Percentiles rank a stretch among this genome's conserved stretches.
phyloP scores from a whole-genome alignment of 2,888 invertebrate genomes.

The Micoletzkya japonica region DNA sequence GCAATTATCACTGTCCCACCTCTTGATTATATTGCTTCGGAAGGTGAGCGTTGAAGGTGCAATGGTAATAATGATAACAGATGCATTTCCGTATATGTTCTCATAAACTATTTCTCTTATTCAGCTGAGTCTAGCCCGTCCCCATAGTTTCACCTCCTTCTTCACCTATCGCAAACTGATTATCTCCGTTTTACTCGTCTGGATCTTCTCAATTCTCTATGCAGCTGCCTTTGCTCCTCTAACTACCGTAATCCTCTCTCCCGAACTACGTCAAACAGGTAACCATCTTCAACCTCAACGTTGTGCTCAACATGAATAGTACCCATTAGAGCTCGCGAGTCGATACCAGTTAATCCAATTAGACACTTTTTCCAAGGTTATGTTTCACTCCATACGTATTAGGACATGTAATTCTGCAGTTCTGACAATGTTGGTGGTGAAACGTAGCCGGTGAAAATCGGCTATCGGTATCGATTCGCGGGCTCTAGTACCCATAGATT shows the following conservation, averaged over 20 bases:
- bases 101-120: slow-evolving; percentile 20
- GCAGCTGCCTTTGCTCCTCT: slow-evolving; percentile 43
- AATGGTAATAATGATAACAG: too few relatives aligned
- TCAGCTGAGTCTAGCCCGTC: slow-evolving; percentile 46
- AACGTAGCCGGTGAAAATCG: too few relatives aligned
- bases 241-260: slow-evolving; percentile 41
- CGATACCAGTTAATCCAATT: too few relatives aligned
- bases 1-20: slow-evolving; percentile 46
- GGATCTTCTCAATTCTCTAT: slow-evolving; percentile 42
- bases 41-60: slow-evolving; percentile 35
- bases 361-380: too few relatives aligned
- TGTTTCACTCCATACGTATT: too few relatives aligned
- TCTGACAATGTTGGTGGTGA: too few relatives aligned
- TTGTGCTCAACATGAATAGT: too few relatives aligned
- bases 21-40: slow-evolving; percentile 43
- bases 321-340: too few relatives aligned
- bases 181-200: slow-evolving; percentile 33
- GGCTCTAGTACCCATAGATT: too few relatives aligned
- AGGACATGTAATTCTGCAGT: too few relatives aligned
- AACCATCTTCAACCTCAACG: neutral
- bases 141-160: slow-evolving; percentile 44
- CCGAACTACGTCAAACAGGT: slow-evolving; percentile 6
- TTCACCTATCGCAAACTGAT: slow-evolving; percentile 39
- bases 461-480: too few relatives aligned
- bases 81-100: too few relatives aligned